Percentiles rank a stretch among this genome's conserved stretches.
Evolutionary conservation across 1,140 invertebrate species (phyloP).

Genomic region (Drosophila truncata): DNA sequence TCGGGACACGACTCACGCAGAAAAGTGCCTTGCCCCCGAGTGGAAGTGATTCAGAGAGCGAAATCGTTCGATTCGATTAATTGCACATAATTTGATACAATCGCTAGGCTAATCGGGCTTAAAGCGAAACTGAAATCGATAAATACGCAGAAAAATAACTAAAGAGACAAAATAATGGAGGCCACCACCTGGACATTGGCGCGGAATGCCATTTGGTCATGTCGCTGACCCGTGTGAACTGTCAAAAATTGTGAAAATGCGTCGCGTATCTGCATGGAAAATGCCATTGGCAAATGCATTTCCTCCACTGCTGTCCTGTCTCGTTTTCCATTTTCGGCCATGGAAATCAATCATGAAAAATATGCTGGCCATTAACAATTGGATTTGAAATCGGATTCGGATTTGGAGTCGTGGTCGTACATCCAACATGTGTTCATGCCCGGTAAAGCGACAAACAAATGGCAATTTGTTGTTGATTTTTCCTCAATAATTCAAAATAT

Average conservation of each 20-base stretch:
- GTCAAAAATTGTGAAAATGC: slow-evolving; percentile 44
- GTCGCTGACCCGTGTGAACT: slow-evolving; percentile 34
- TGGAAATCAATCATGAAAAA: slow-evolving; percentile 74
- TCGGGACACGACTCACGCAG: slow-evolving; percentile 28
- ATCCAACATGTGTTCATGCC: slow-evolving; percentile 22
- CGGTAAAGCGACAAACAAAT: slow-evolving; percentile 34
- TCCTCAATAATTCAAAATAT: slow-evolving; percentile 70
- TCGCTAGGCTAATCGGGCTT: slow-evolving; percentile 32
- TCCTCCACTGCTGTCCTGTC: slow-evolving; percentile 15
- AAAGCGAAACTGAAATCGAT: slow-evolving; percentile 18
- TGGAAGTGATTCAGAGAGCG: slow-evolving; percentile 14
- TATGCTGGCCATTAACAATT: slow-evolving; percentile 71
- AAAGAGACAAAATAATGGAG: slow-evolving; percentile 13
- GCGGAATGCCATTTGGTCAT: slow-evolving; percentile 24
- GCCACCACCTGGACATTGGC: slow-evolving; percentile 23
- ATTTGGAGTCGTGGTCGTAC: slow-evolving; percentile 12
- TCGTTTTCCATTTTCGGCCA: slow-evolving; percentile 53
- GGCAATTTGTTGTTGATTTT: slow-evolving; percentile 62
- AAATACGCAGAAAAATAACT: background rate
- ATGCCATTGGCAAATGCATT: slow-evolving; percentile 32
- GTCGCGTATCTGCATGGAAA: slow-evolving; percentile 31
- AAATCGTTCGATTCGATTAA: slow-evolving; percentile 34
- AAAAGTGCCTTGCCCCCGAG: slow-evolving; percentile 35
- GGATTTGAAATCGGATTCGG: slow-evolving; percentile 62
- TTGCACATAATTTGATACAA: slow-evolving; percentile 41